Base-by-base conservation (phyloP, 2,797 vertebrate species). In the Chelon auratus region DNA sequence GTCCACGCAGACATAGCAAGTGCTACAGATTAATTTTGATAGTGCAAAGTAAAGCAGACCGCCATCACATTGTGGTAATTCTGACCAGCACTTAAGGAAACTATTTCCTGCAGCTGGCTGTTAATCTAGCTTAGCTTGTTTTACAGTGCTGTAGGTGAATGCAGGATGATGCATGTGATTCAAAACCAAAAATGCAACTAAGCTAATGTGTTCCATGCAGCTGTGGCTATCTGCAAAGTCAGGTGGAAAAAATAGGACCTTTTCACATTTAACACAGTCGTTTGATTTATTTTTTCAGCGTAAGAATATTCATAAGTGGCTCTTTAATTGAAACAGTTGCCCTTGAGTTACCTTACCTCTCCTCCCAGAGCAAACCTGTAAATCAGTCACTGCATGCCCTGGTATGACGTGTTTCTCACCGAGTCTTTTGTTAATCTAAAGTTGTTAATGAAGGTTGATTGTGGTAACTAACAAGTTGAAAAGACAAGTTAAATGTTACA, bases 401-500 rank as follows among this genome's bases (percentile, higher is more conserved):
- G 12, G 3, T 3, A 36, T 15, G 30, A 40, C 10, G 9, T 14
- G 5, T 70, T 20, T 26, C 40, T 51, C 37, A 14, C 13, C 15
- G 10, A 39, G n/a, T 53, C n/a, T 68, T 39, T 13, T 18, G 4
- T 33, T 33, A 33, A 33, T 33, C 5, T 33, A 33, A 33, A 8
- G 30, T 33, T 52, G 37, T 59, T 43, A 67, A 68, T 42, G 43
- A 63, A 65, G 60, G 26, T 64, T 57, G 77, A 74, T 68, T 65
- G 58, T 53, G 17, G 48, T 26, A 22, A 62, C 52, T n/a, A 62
- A 65, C 9, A 6, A 13, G 55, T 22, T 47, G 40, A 65, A 24
- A 33, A 9, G 53, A 43, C 18, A 17, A 69, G 30, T 66, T 53
- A 42, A 67, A 71, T 24, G 53, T 54, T 54, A 65, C 54, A 43